Percentiles rank a stretch among this genome's conserved stretches.
Evolutionary conservation across 2,797 vertebrate genomes (phyloP).

Genomic region (Thamnophis elegans): DNA sequence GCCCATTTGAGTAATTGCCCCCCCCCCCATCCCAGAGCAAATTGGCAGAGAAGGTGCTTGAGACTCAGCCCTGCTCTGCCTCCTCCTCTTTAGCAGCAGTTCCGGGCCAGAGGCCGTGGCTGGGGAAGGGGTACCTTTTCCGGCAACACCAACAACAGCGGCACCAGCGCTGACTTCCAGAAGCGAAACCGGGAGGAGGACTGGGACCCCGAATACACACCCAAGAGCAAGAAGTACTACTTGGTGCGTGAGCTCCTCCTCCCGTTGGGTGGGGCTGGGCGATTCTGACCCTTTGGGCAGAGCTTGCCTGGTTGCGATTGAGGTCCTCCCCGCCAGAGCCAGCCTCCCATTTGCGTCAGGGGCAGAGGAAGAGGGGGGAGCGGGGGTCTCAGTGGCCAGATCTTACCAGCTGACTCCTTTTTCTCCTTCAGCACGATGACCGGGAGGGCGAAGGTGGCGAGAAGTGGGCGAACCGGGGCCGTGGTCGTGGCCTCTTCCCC

Average conservation of each 20-base stretch:
- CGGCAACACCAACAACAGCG: constrained; percentile 75
- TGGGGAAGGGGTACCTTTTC: constrained; percentile 88
- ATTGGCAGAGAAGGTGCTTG: background rate
- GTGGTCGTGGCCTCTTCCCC: constrained; percentile 79
- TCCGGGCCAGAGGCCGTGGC: constrained; percentile 85
- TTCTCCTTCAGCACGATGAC: constrained; percentile 83
- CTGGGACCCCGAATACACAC: constrained; percentile 91
- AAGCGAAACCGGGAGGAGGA: constrained; percentile 83
- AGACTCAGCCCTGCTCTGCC: background rate
- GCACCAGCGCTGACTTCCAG: constrained; percentile 78
- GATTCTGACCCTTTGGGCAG: background rate
- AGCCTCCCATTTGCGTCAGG: background rate
- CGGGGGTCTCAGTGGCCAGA: background rate
- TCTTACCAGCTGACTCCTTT: background rate
- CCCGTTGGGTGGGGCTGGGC: background rate
- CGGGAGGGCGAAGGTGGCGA: constrained; percentile 81
- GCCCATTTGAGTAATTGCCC: background rate
- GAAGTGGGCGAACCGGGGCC: constrained; percentile 81
- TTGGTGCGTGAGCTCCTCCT: constrained; percentile 76
- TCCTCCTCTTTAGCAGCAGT: constrained; percentile 72
- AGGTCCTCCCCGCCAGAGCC: background rate
- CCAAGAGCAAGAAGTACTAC: constrained; percentile 95
- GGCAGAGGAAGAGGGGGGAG: background rate
- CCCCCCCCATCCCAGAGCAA: background rate
- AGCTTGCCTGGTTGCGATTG: background rate